These are phyloP conservation scores for human DNA, from an alignment of 2,113 vertebrate species.

Conservation along the genomic window GRCh38 chr11:115611001-115611500, in stretches of 20 bases:
- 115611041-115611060: not conserved
- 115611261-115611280: constrained; percentile 52
- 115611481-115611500: not conserved
- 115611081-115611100: constrained; percentile 16
- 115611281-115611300: constrained; percentile 53
- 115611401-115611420: not conserved
- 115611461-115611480: not conserved
- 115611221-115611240: constrained; percentile 68
- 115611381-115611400: not conserved
- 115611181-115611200: constrained; percentile 54
- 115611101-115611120: not conserved
- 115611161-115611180: constrained; percentile 38
- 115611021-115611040: not conserved
- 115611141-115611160: constrained; percentile 25
- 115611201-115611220: constrained; percentile 58
- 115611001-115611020: not conserved
- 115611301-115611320: constrained; percentile 49
- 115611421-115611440: not conserved
- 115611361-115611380: not conserved
- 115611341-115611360: constrained; percentile 51
- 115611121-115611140: constrained; percentile 57
- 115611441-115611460: not conserved
- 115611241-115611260: constrained; percentile 50
- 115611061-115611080: not conserved
- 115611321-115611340: constrained; percentile 67